phyloP scores from a whole-genome alignment of 2,888 invertebrate genomes.

The Torymus auratus region DNA sequence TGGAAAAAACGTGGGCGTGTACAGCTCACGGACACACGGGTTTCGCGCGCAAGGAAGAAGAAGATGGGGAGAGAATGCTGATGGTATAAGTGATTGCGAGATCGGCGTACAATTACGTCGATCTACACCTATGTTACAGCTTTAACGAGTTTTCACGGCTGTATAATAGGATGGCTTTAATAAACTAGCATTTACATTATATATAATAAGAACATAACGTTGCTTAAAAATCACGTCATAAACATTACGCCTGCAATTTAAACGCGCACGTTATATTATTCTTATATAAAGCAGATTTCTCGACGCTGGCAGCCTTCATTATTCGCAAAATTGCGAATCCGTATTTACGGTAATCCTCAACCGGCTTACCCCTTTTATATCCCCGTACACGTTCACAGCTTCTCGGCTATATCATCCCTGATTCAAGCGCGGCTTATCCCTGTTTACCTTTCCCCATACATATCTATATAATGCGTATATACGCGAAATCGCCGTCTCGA shows the following conservation, averaged over 20 bases:
- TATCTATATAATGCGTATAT: no score
- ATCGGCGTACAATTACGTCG: constrained; percentile 24
- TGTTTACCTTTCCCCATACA: no score
- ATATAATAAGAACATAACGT: no score
- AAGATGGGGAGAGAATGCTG: not conserved
- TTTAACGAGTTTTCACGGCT: not conserved
- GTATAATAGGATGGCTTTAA: no score
- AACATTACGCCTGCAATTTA: no score
- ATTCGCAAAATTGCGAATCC: not conserved
- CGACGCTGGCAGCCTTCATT: not conserved
- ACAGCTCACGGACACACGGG: no score
- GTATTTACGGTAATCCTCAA: constrained; percentile 24
- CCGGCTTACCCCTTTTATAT: not conserved
- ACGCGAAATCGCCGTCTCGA: no score
- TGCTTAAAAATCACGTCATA: no score
- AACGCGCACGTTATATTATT: no score
- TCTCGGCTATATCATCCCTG: not conserved
- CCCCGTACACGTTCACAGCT: not conserved
- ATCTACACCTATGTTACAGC: not conserved
- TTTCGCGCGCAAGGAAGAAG: not conserved
- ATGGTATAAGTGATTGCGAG: constrained; percentile 35
- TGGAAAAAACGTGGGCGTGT: not conserved
- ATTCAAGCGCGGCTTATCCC: no score
- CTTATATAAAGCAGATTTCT: no score
- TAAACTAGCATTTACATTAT: no score